phyloP scores from a whole-genome alignment of 2,797 vertebrate species.

The Scleropages formosus region DNA sequence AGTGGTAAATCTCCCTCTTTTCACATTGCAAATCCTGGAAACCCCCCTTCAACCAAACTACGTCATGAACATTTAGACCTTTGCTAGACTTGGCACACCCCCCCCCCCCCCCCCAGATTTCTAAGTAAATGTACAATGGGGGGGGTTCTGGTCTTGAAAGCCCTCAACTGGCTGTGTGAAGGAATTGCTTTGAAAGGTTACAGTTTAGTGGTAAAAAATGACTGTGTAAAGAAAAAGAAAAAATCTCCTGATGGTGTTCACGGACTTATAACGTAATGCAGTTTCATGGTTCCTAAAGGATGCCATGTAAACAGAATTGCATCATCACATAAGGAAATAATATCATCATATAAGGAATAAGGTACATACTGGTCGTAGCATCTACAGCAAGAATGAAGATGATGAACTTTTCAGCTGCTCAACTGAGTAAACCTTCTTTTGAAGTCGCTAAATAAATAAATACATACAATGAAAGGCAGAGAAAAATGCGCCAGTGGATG shows the following conservation, averaged over 20 bases:
- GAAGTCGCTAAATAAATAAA: too few relatives aligned
- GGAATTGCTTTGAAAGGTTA: not conserved
- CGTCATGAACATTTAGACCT: constrained; percentile 15
- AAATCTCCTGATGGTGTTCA: not conserved
- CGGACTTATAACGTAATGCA: not conserved
- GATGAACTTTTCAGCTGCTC: too few relatives aligned
- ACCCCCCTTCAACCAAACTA: constrained; percentile 3
- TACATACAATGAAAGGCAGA: too few relatives aligned
- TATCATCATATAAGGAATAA: too few relatives aligned
- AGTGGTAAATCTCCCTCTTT: constrained; percentile 9
- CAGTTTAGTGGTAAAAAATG: not conserved
- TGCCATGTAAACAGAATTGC: not conserved
- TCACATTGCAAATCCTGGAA: constrained; percentile 9
- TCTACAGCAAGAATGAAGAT: too few relatives aligned
- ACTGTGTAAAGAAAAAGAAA: too few relatives aligned
- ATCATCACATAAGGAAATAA: too few relatives aligned
- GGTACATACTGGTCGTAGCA: not conserved
- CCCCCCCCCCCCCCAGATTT: not conserved
- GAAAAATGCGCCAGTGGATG: too few relatives aligned
- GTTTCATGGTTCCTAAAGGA: not conserved
- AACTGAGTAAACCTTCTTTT: too few relatives aligned
- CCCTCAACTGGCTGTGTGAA: not conserved
- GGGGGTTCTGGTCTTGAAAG: not conserved
- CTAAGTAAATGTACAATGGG: not conserved
- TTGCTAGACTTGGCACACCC: not conserved